These are phyloP conservation scores for Stenichneumon culpator DNA, from an alignment of 2,888 invertebrate species.

Conservation along the genomic window DNA sequence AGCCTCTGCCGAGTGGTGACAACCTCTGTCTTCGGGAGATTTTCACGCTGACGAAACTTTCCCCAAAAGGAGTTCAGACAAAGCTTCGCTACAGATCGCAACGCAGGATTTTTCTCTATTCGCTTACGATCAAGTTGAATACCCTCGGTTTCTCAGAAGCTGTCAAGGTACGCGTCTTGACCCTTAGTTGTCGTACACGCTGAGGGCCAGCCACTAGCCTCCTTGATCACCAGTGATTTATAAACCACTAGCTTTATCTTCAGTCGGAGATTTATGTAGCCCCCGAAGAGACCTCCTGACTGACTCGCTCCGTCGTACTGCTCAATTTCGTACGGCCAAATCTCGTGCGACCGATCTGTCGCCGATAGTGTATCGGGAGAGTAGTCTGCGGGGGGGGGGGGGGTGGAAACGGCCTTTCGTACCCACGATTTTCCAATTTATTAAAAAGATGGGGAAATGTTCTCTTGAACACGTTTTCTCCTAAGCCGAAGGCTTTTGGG, in stretches of 20 bases:
- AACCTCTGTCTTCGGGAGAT: conserved; percentile 66
- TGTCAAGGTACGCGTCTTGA: conserved; percentile 44
- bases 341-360: conserved; percentile 68
- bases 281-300: conserved; percentile 69
- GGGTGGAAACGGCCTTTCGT: conserved; percentile 69
- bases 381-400: conserved; percentile 67
- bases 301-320: conserved; percentile 59
- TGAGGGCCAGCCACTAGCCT: conserved; percentile 72
- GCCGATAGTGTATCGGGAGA: conserved; percentile 67
- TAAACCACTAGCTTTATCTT: conserved; percentile 75
- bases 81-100: conserved; percentile 53
- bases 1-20: conserved; percentile 51
- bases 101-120: conserved; percentile 72
- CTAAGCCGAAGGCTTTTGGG: conserved; percentile 74
- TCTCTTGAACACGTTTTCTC: conserved; percentile 63
- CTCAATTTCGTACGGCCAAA: conserved; percentile 72
- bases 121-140: conserved; percentile 69
- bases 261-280: conserved; percentile 74
- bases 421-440: conserved; percentile 69
- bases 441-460: conserved; percentile 75
- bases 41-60: conserved; percentile 70
- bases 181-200: conserved; percentile 20
- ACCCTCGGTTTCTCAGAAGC: conserved; percentile 64
- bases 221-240: too few relatives aligned
- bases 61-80: too few relatives aligned